Percentiles rank a stretch among this genome's conserved stretches.
phyloP scores from a whole-genome alignment of 2,888 invertebrate species.

The Heliconius hortense region DNA sequence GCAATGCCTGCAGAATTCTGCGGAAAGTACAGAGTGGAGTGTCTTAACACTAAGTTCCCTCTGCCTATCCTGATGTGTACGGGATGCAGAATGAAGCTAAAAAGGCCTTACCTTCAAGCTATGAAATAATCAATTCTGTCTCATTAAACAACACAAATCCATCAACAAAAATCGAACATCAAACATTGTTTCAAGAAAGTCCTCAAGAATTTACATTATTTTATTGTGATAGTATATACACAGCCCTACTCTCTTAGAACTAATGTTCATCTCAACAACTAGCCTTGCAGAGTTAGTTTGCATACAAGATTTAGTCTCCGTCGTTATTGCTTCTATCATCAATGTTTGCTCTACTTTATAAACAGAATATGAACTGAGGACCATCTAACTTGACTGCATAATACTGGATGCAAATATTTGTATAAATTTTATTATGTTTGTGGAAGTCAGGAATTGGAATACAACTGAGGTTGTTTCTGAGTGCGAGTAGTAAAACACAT shows the following conservation, averaged over 20 bases:
- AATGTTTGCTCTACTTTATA: slow-evolving; percentile 34
- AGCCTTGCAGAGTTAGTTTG: slow-evolving; percentile 34
- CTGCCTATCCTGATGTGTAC: no score
- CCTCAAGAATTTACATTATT: not conserved
- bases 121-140: no score
- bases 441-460: slow-evolving; percentile 4
- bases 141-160: no score
- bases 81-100: no score
- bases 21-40: no score
- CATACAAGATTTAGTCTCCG: slow-evolving; percentile 38
- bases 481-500: not conserved
- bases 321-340: slow-evolving; percentile 35
- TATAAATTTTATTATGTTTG: slow-evolving; percentile 23
- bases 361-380: slow-evolving; percentile 32
- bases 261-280: slow-evolving; percentile 30
- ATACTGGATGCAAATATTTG: slow-evolving; percentile 23
- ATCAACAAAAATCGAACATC: no score
- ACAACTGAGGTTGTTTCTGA: not conserved
- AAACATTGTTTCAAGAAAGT: not conserved
- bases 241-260: slow-evolving; percentile 22
- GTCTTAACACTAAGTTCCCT: no score
- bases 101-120: no score
- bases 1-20: no score
- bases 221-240: not conserved
- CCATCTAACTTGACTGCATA: slow-evolving; percentile 26